Evolutionary conservation across 2,797 vertebrate species (phyloP).

Genomic region (Chaetophractus vellerosus): DNA sequence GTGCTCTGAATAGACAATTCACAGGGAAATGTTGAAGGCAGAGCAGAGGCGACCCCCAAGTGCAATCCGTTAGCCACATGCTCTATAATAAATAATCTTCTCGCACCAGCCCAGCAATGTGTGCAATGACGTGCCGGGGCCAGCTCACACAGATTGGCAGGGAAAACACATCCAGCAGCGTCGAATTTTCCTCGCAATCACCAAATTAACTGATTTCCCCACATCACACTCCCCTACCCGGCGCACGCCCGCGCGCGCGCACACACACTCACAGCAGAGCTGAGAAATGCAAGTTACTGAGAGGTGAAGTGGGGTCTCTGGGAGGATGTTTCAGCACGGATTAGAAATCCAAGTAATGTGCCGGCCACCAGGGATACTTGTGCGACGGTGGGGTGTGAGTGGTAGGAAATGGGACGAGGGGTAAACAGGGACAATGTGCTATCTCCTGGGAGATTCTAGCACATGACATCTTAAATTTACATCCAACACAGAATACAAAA

Average conservation of each 20-base stretch:
- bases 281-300: conserved; percentile 84
- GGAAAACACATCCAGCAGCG: conserved; percentile 85
- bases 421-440: conserved; percentile 64
- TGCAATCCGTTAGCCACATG: conserved; percentile 87
- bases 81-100: conserved; percentile 88
- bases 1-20: conserved; percentile 90
- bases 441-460: conserved; percentile 72
- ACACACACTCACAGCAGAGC: neutral
- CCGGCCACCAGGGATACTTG: conserved; percentile 56
- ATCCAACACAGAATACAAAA: conserved; percentile 74
- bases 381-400: neutral
- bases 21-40: conserved; percentile 86
- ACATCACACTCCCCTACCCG: conserved; percentile 54
- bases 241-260: neutral
- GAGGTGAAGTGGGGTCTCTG: conserved; percentile 75
- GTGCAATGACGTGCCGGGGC: conserved; percentile 83
- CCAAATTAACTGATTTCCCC: conserved; percentile 81
- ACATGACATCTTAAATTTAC: conserved; percentile 81
- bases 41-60: conserved; percentile 86
- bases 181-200: conserved; percentile 80
- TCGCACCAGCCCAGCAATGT: conserved; percentile 84
- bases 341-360: conserved; percentile 70
- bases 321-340: conserved; percentile 66
- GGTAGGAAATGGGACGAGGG: conserved; percentile 57
- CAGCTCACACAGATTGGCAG: conserved; percentile 83